Base-by-base conservation (phyloP, 2,113 vertebrate genomes). In the Xenopus laevis region DNA sequence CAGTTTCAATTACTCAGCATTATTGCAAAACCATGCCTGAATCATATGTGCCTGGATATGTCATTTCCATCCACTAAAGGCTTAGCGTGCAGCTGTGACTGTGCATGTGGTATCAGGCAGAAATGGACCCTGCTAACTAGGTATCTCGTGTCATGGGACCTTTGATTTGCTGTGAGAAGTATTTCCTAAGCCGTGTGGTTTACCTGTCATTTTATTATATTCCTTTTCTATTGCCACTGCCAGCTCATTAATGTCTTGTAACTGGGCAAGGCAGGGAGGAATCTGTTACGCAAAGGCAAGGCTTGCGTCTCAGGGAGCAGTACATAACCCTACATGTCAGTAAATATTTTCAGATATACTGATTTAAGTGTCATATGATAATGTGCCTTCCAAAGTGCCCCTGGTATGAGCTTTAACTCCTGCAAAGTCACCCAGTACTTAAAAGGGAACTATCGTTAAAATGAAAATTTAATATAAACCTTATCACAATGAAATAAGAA, bases 21-120 rank as follows among this genome's bases (percentile, higher is more conserved):
- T 77, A 77, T 77, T 64, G 58, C 59, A 77, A 77, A 77, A 77
- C 61, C 74, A 68, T 77, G 63, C 17, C 74, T 57, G 65, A 64
- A 68, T 77, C 53, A 63, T 20, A 23, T 61, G 45, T 55, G 67
- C 59, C 74, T 77, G 74, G 74, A 70, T 64, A 70, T 77, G 67
- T 64, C 66, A 70, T 77, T 77, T 77, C 55, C 66, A 77, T 69
- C 62, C 59, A 70, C 66, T 61, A 64, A 30, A 61, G 46, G 74
- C 62, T 70, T 70, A 64, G 45, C 66, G 53, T 60, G 69, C 66
- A 77, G 74, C 74, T 76, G 73, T 45, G 67, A 70, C 59, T 69
- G 18, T 55, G 59, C 66, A 76, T 67, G 67, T 46, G 60, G 74
- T 77, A 76, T 77, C 50, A 53, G 59, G 21, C 59, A 70, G 27